Base-by-base conservation (phyloP, 1,140 invertebrate genomes). In the Caenorhabditis latens region DNA sequence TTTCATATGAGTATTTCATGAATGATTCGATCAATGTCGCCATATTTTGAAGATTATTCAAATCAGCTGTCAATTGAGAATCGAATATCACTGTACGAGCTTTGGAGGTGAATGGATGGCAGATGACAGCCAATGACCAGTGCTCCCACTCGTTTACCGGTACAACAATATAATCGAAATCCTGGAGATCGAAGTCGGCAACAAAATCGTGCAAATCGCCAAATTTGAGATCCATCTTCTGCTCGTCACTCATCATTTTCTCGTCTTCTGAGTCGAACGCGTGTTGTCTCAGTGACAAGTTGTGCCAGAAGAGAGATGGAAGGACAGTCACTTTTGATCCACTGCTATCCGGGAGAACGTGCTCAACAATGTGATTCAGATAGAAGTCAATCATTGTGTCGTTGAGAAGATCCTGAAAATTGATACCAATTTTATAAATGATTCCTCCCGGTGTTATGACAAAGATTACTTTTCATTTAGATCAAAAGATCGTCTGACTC, bases 91-190 rank as follows among this genome's bases (percentile, higher is more conserved):
- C 84, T n/a, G 86, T 88, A 16, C 87, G 48, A 13, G 65, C 83
- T 32, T 88, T 14, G n/a, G 87, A 9, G 16, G 83, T 85, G 87
- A 82, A 88, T 42, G 87, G 87, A 82, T 88, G 83, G 42, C 87
- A 88, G n/a, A 88, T 84, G 32, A 88, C 58, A 16, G 75, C 84
- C 32, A 88, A 24, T 0, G 87, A 88, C 88, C 88, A 89, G 63
- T 89, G 88, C 32, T 89, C 88, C 88, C 88, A 89, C 48, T 89
- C 88, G 61, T 89, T 89, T 4, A 89, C 87, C 7, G 88, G 88
- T 3, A 89, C 84, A 4, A 89, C 87, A 55, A 89, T 79, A 50
- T 85, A 89, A 48, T 89, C 88, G 16, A 88, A 83, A n/a, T 89
- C 86, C 2, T 83, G 61, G 24, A 89, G 84, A 65, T 89, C 88